phyloP scores from a whole-genome alignment of 2,113 vertebrate species.

The Elgaria multicarinata region DNA sequence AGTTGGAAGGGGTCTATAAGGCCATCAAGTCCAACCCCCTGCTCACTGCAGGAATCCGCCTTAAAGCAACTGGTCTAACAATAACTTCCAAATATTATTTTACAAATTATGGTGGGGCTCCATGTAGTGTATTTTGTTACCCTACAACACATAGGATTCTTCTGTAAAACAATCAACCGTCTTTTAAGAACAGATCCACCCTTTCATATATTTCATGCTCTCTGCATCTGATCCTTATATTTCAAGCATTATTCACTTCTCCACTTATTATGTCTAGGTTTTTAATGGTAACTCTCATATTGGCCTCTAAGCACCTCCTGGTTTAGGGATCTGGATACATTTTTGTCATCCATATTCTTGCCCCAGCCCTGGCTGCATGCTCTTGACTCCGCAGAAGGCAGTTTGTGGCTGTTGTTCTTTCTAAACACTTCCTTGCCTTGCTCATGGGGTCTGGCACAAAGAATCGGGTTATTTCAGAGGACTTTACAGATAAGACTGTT shows the following conservation, averaged over 20 bases:
- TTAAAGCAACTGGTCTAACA: too few species aligned
- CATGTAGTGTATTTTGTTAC: background rate
- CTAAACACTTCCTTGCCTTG: conserved; percentile 59
- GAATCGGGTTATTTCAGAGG: conserved; percentile 65
- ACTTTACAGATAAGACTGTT: conserved; percentile 61
- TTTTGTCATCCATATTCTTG: conserved; percentile 39
- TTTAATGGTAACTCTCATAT: background rate
- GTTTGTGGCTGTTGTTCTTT: conserved; percentile 55
- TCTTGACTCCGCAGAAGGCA: conserved; percentile 49
- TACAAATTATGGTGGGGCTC: background rate
- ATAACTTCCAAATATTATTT: background rate
- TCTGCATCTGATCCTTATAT: background rate
- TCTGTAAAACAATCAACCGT: conserved; percentile 5
- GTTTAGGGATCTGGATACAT: background rate
- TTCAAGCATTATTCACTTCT: background rate
- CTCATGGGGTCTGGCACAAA: conserved; percentile 60
- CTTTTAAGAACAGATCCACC: background rate
- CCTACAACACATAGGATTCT: background rate
- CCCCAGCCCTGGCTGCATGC: conserved; percentile 36
- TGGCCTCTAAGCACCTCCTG: background rate
- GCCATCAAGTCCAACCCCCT: too few species aligned
- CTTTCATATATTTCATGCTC: background rate
- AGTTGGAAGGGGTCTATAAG: too few species aligned
- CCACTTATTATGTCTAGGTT: background rate
- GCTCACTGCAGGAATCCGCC: too few species aligned